Evolutionary conservation across 2,113 vertebrate genomes (phyloP).

Genomic region (Malaclemys terrapin): DNA sequence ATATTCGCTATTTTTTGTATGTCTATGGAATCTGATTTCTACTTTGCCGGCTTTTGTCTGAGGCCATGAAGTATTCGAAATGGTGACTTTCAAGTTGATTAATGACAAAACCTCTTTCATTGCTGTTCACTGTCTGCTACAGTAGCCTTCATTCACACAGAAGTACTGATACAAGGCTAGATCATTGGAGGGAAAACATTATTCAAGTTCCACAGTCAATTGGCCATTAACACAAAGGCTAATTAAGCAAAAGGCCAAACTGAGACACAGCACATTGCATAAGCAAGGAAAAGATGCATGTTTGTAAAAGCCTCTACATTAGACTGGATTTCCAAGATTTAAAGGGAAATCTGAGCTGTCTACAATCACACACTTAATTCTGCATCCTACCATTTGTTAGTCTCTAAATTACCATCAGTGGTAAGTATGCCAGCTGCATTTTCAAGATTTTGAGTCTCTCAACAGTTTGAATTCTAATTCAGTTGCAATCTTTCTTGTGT

Average conservation of each 20-base stretch:
- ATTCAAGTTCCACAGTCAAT: not conserved
- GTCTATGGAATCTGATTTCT: not conserved
- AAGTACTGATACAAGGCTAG: constrained; percentile 8
- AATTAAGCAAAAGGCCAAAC: constrained; percentile 41
- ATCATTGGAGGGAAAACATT: not conserved
- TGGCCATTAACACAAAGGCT: constrained; percentile 28
- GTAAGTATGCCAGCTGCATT: not conserved
- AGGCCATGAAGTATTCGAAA: not conserved
- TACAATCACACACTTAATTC: not conserved
- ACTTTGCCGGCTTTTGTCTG: not conserved
- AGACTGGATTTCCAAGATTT: not conserved
- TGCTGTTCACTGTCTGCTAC: not conserved
- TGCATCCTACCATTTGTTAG: not conserved
- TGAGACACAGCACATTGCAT: constrained; percentile 6
- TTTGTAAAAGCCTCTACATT: not conserved
- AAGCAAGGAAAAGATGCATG: not conserved
- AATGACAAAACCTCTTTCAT: not conserved
- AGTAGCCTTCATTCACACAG: not conserved
- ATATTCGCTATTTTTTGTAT: not conserved
- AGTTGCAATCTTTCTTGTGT: not conserved
- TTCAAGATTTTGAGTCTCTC: not conserved
- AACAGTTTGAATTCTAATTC: not conserved
- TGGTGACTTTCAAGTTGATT: not conserved
- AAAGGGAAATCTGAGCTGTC: not conserved
- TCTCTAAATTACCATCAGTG: not conserved